Evolutionary conservation across 2,888 invertebrate species (phyloP), one percentile per base, ranked within the genome.

Genomic region (Tineola bisselliella): DNA sequence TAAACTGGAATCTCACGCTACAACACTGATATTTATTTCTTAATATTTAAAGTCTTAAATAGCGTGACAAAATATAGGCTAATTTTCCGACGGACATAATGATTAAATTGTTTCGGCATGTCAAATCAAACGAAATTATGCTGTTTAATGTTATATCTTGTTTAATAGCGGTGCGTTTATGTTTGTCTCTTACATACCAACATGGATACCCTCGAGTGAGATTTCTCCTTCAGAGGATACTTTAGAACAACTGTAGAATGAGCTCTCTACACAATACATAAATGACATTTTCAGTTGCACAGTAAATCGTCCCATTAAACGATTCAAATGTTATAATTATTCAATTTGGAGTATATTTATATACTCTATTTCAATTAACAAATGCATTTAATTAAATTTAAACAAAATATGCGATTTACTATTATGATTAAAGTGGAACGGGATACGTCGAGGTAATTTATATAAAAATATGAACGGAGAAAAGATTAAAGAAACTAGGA

Each of bases 21-120:
- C 67, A 59, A 79, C 66, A 73, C 57, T 60, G 56, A 75, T 75
- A 18, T 69, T 65, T 81, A 69, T 61, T 8, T 2, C 13, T n/a
- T 43, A 62, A 17, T 2, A 15, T 31, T 66, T 72, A 74, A 63
- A 69, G 68, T 62, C 64, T 62, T 70, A 66, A 68, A 44, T 76
- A 59, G 63, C 44, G 62, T 66, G 66, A 11, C 52, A 31, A 18
- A 10, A 11, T 43, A 57, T 43, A 38, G 18, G 66, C 74, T 77
- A 80, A 82, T 82, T 86, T 83, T 76, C 77, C 70, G 64, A 71
- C 74, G 63, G 77, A 81, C 77, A 79, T 87, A 86, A 84, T 87
- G 81, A 84, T 87, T 82, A 84, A 86, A 86, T 86, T 84, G 84
- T 84, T 86, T 84, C 84, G 87, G 87, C 79, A 83, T 87, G 82